Evolutionary conservation across 2,888 invertebrate genomes (phyloP), one percentile per base, ranked within the genome.

Genomic region (Agrochola circellaris): DNA sequence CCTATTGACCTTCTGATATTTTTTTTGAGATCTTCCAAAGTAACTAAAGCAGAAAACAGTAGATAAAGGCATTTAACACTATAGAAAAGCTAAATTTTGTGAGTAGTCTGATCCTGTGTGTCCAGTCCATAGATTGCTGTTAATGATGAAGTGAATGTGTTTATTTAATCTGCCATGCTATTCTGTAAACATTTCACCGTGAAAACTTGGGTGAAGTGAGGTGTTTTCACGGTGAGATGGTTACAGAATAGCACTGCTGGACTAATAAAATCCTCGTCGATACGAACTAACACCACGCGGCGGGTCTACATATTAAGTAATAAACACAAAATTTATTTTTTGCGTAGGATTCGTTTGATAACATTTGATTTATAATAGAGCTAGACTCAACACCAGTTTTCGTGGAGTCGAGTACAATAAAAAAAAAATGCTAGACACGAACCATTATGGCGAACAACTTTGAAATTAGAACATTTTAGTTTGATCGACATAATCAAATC

Each of bases 261-360:
- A 42, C 8, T 26, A 15, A 45, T 61, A 73, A 67, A 70, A 70
- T 60, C 17, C 34, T n/a, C 11, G 15, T 20, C 7, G 9, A 34
- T 67, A 34, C 6, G 7, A 54, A 56, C 42, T 62, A 20, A 64
- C 48, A 69, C 23, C 38, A 48, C 17, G 34, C 34, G 34, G 34
- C 3, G 8, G 38, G 38, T 38, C 65, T 45, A 60, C n/a, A 38
- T 26, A 56, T 23, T 17, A 64, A 30, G 48, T 56, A 61, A 71
- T 56, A 73, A 84, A 74, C 23, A 69, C 42, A 42, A 42, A 65
- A n/a, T 62, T 67, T 74, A 71, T 75, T 74, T 73, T 17, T 38
- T 66, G 84, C 51, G 72, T 75, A 75, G 85, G 82, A 82, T 79
- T 73, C 17, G 45, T 64, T 66, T 75, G 82, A 84, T 79, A 86